Conservation (phyloP, 1,140 invertebrate species). For the Trichomalopsis sarcophagae region DNA sequence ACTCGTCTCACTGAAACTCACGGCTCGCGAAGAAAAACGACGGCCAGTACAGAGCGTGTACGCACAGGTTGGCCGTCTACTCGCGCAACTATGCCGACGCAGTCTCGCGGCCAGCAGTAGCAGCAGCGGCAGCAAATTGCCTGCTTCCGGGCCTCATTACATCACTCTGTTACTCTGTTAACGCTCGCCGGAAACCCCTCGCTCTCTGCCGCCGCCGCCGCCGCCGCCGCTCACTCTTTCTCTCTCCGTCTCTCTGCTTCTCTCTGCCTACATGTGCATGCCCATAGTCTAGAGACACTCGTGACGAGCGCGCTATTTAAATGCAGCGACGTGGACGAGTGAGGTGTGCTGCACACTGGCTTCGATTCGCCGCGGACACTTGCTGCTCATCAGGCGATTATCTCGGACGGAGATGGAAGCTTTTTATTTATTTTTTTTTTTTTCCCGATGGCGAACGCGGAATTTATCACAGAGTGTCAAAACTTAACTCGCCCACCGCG, state of each 20-base stretch:
- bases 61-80: constrained; percentile 59
- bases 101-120: constrained; percentile 44
- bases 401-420: constrained; percentile 25
- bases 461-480: constrained; percentile 1
- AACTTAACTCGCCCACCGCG: neutral
- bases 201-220: constrained; percentile 9
- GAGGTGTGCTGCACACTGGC: too few species aligned
- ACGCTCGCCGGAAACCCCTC: constrained; percentile 73
- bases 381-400: neutral
- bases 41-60: constrained; percentile 49
- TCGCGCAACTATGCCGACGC: constrained; percentile 69
- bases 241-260: constrained; percentile 28
- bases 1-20: too few species aligned
- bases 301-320: neutral
- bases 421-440: too few species aligned
- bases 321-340: constrained; percentile 14
- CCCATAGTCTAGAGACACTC: neutral
- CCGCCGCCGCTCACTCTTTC: constrained; percentile 31
- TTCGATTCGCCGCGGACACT: too few species aligned
- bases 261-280: neutral
- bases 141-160: constrained; percentile 76
- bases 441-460: neutral
- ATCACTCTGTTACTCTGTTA: constrained; percentile 77
- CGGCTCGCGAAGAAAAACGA: neutral
- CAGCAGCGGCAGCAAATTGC: constrained; percentile 71